phyloP scores from a whole-genome alignment of 1,140 invertebrate species.

The Venturia canescens region DNA sequence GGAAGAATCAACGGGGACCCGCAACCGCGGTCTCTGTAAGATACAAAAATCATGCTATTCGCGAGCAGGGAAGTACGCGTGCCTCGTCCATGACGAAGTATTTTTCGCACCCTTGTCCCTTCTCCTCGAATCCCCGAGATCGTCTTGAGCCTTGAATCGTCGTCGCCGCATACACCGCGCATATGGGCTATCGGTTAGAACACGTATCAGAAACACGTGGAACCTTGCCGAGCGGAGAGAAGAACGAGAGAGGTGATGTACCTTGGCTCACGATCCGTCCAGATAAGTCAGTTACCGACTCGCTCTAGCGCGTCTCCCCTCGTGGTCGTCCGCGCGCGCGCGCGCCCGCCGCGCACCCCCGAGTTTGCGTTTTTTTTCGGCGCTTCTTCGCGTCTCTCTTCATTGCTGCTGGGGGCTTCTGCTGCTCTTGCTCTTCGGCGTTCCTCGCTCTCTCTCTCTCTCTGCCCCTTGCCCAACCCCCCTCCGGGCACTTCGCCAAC shows the following conservation, averaged over 20 bases:
- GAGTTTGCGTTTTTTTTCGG: constrained; percentile 57
- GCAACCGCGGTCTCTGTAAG: neutral
- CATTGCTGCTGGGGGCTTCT: constrained; percentile 64
- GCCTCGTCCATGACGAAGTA: constrained; percentile 28
- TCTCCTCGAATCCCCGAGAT: constrained; percentile 22
- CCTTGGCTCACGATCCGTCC: constrained; percentile 58
- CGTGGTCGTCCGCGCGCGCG: constrained; percentile 49
- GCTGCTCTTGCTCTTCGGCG: constrained; percentile 19
- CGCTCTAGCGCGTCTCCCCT: constrained; percentile 73
- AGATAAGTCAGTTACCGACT: constrained; percentile 76
- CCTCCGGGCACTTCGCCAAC: constrained; percentile 34
- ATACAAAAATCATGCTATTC: constrained; percentile 16
- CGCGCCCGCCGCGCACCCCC: constrained; percentile 30
- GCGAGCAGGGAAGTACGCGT: constrained; percentile 39
- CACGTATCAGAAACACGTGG: constrained; percentile 44
- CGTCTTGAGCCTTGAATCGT: constrained; percentile 19
- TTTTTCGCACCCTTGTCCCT: constrained; percentile 18
- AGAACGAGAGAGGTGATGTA: constrained; percentile 39
- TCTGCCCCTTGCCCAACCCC: neutral
- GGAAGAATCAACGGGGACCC: too few species aligned
- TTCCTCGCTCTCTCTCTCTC: constrained; percentile 47
- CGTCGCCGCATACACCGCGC: neutral
- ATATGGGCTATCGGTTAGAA: constrained; percentile 28
- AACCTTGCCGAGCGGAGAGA: constrained; percentile 28
- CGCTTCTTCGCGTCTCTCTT: constrained; percentile 54